Percentiles rank a stretch among this genome's conserved stretches.
These are phyloP conservation scores for Meda fulgida DNA, from an alignment of 2,797 vertebrate species.

Conservation along the genomic window DNA sequence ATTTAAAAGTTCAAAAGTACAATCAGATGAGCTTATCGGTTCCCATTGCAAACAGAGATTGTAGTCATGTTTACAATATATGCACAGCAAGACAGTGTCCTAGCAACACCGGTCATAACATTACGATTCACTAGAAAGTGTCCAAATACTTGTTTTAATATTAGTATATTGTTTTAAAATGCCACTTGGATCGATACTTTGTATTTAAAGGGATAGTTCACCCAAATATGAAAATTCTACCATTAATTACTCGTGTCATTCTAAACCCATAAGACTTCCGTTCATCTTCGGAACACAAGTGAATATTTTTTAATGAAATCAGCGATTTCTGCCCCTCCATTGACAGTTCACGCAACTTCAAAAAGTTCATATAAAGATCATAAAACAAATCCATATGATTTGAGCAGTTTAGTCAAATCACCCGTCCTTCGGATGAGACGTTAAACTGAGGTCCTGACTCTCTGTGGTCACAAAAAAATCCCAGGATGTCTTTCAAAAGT, in stretches of 20 bases:
- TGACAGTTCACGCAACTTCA: background rate
- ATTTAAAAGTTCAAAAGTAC: constrained; percentile 23
- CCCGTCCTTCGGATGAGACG: too few relatives aligned
- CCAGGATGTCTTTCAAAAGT: too few relatives aligned
- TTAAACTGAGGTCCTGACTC: too few relatives aligned
- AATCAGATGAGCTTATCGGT: background rate
- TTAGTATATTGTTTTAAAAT: background rate
- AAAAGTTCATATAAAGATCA: background rate
- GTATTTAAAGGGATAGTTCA: background rate
- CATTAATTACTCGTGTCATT: background rate
- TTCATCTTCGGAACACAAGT: background rate
- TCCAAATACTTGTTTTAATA: background rate
- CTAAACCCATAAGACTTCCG: background rate
- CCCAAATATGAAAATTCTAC: background rate
- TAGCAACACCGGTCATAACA: background rate
- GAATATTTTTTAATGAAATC: background rate
- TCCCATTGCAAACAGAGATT: background rate
- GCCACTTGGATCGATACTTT: background rate
- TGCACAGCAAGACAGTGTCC: background rate
- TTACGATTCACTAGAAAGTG: background rate
- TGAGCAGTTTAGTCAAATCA: too few relatives aligned
- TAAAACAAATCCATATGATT: background rate
- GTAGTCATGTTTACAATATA: background rate
- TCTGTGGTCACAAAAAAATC: too few relatives aligned
- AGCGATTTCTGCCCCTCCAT: background rate